These are phyloP conservation scores for Oncorhynchus mykiss DNA, from an alignment of 2,113 vertebrate species.

Conservation along the genomic window DNA sequence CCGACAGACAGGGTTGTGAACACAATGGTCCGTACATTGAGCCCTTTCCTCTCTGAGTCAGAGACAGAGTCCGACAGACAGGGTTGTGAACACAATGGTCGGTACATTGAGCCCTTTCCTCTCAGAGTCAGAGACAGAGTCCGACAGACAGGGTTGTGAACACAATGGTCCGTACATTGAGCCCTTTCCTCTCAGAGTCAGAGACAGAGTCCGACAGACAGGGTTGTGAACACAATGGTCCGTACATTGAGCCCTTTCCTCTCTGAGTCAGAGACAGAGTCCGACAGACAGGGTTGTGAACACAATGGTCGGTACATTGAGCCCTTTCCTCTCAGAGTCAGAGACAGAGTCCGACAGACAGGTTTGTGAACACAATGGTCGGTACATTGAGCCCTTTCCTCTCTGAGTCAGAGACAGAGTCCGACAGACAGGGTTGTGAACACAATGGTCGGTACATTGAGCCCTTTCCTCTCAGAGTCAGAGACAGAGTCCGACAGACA, in stretches of 20 bases:
- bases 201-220: conserved; percentile 23
- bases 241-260: conserved; percentile 32
- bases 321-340: no score
- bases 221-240: conserved; percentile 19
- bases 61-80: conserved; percentile 29
- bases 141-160: no score
- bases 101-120: no score
- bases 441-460: conserved; percentile 6
- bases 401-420: conserved; percentile 22
- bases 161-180: no score
- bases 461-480: conserved; percentile 33
- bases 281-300: conserved; percentile 19
- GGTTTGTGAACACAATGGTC: no score
- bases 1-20: conserved; percentile 23
- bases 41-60: conserved; percentile 33
- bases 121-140: no score
- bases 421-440: conserved; percentile 23
- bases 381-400: no score
- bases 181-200: no score
- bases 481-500: conserved; percentile 29
- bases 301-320: no score
- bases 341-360: no score
- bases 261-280: conserved; percentile 24
- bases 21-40: conserved; percentile 6
- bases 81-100: not conserved